Evolutionary conservation across 2,888 invertebrate genomes (phyloP), one percentile per base, ranked within the genome.

Genomic region (Chouioia cunea): DNA sequence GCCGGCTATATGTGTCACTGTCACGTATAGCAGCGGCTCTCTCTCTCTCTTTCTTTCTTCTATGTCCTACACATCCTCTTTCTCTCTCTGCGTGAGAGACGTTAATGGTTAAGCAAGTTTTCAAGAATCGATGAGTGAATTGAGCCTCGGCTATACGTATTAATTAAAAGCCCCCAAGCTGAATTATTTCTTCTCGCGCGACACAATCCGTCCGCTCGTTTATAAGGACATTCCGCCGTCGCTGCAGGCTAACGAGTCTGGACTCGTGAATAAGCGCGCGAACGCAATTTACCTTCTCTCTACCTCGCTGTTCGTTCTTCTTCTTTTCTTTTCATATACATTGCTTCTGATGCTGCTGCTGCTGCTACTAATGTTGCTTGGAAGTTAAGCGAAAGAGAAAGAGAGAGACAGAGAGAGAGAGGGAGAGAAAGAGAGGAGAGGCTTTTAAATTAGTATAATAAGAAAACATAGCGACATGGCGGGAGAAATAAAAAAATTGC

Each of bases 1-100:
- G 79, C 79, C 80, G 80, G 80, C 81, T 81, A 81, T 81, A 80
- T 80, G 79, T 80, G 81, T 81, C 81, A 81, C 80, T 81, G 81
- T 81, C 81, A 80, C 80, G 79, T 79, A 78, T 65, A 71, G 74
- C 73, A 77, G 75, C 77, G 78, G 78, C 76, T 78, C 78, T 76
- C 77, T 79, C 78, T 79, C 78, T 79, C 77, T 78, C 75, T 76
- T 73, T 75, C 77, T 76, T 74, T 72, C 75, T 76, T 73, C 73
- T 58, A n/a, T 48, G 27, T 23, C 10, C 43, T 18, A n/a, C 10
- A 12, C 36, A 16, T 16, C 4, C n/a, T 15, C 36, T 27, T 6
- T 14, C 16, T 16, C 6, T n/a, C 14, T 4, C 48, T 18, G 50
- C 50, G n/a, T 74, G 73, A 74, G 53, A 68, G 73, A 74, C 75